Conservation (phyloP, 2,888 invertebrate genomes). For the Drosophila nr. perissopoda region DNA sequence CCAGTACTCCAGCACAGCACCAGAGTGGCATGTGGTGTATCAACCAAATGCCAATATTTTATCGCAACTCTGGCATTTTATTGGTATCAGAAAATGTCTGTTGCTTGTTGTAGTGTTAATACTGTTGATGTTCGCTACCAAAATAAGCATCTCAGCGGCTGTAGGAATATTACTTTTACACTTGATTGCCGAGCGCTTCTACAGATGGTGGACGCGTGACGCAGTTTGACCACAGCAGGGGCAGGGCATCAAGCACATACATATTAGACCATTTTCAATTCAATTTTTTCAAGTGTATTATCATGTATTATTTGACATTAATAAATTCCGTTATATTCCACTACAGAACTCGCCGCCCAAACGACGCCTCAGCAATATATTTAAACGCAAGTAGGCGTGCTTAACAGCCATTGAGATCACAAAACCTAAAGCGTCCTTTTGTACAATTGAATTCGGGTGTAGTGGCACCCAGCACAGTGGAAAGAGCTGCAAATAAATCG, state of each 20-base stretch:
- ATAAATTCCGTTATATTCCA: slow-evolving; percentile 36
- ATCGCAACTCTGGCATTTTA: neutral
- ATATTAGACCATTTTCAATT: neutral
- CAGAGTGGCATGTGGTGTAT: slow-evolving; percentile 4
- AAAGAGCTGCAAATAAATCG: neutral
- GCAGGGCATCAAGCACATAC: slow-evolving; percentile 1
- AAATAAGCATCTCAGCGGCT: neutral
- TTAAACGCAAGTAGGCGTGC: slow-evolving; percentile 80
- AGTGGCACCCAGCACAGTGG: neutral
- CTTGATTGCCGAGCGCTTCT: neutral
- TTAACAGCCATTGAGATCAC: slow-evolving; percentile 12
- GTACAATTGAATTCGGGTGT: slow-evolving; percentile 5
- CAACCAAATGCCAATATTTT: neutral
- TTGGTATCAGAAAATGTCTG: neutral
- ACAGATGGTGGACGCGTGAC: neutral
- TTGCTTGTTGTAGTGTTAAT: neutral
- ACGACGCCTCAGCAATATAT: slow-evolving; percentile 83
- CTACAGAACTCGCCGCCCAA: slow-evolving; percentile 84
- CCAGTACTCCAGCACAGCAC: neutral
- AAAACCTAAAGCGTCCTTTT: slow-evolving; percentile 7
- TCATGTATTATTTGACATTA: neutral
- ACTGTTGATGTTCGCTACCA: neutral
- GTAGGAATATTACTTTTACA: neutral
- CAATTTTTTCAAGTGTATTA: neutral
- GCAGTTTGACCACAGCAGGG: neutral